Conservation (phyloP, 2,797 vertebrate species). For the Cyclopterus lumpus region DNA sequence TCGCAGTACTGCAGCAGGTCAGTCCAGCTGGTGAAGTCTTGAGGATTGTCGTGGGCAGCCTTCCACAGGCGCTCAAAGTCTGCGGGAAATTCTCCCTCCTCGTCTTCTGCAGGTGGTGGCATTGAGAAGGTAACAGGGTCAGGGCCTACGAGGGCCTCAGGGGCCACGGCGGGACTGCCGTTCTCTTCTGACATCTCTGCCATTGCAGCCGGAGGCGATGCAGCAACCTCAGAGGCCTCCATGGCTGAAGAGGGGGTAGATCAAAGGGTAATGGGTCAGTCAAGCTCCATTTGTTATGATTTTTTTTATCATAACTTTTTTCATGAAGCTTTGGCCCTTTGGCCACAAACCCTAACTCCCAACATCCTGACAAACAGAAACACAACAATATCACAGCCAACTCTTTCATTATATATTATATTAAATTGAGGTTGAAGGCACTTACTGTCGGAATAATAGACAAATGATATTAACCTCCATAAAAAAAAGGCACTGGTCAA, state of each 20-base stretch:
- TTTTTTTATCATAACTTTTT: not conserved
- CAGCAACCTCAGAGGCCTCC: slow-evolving; percentile 56
- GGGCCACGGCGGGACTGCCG: slow-evolving; percentile 19
- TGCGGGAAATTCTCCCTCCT: slow-evolving; percentile 78
- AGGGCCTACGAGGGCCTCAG: slow-evolving; percentile 27
- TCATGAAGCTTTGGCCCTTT: not conserved
- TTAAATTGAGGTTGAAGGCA: not conserved
- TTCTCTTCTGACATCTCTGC: slow-evolving; percentile 62
- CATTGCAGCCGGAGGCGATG: slow-evolving; percentile 36
- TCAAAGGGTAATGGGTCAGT: not conserved
- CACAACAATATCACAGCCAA: not conserved
- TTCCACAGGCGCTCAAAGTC: slow-evolving; percentile 88
- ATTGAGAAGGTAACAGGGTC: slow-evolving; percentile 47
- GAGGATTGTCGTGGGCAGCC: slow-evolving; percentile 80
- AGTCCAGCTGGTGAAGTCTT: slow-evolving; percentile 87
- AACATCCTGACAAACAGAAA: not conserved
- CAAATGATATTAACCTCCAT: not conserved
- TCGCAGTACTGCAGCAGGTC: slow-evolving; percentile 89
- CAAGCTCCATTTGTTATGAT: not conserved
- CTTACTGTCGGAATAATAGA: not conserved
- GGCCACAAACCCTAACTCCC: not conserved
- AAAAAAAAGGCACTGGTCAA: not conserved
- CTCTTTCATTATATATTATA: not conserved
- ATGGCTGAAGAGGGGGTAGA: slow-evolving; percentile 50
- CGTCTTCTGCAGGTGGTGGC: slow-evolving; percentile 62